phyloP scores from a whole-genome alignment of 64 coral and sea anemone species.

The Platygyra sinensis region DNA sequence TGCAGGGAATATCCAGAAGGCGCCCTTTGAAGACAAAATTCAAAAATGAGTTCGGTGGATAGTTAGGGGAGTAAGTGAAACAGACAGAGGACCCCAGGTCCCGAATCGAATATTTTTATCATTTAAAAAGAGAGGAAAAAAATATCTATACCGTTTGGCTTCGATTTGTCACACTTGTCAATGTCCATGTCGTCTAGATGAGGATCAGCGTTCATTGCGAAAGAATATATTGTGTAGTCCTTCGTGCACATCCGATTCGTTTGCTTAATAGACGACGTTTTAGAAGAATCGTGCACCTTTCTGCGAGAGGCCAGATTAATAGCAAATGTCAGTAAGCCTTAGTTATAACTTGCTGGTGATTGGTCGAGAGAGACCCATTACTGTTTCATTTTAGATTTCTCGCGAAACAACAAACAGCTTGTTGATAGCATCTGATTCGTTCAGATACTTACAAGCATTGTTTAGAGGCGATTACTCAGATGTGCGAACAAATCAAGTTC shows the following conservation, averaged over 20 bases:
- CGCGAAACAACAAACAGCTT: slow-evolving; percentile 26
- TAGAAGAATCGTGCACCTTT: slow-evolving; percentile 23
- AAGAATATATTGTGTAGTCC: neutral
- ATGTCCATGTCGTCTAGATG: slow-evolving; percentile 28
- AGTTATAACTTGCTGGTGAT: slow-evolving; percentile 56
- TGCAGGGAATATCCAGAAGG: slow-evolving; percentile 88
- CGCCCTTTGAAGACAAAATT: slow-evolving; percentile 51
- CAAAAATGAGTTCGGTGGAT: neutral
- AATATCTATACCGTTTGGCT: slow-evolving; percentile 27
- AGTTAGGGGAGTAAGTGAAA: slow-evolving; percentile 10
- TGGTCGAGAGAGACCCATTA: slow-evolving; percentile 28
- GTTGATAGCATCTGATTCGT: slow-evolving; percentile 51
- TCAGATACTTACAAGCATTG: slow-evolving; percentile 8
- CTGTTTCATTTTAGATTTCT: slow-evolving; percentile 39
- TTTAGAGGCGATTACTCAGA: slow-evolving; percentile 34
- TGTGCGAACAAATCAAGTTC: neutral
- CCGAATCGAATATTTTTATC: neutral
- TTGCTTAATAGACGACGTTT: neutral
- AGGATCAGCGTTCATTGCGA: slow-evolving; percentile 74
- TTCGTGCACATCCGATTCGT: slow-evolving; percentile 25
- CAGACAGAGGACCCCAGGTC: neutral
- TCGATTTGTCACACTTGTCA: slow-evolving; percentile 23
- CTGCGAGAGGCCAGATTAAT: slow-evolving; percentile 57
- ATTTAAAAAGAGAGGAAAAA: slow-evolving; percentile 25
- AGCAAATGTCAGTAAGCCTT: slow-evolving; percentile 80